Percentiles rank a stretch among this genome's conserved stretches.
phyloP scores from a whole-genome alignment of 2,888 invertebrate genomes.

The Mystacides longicornis region DNA sequence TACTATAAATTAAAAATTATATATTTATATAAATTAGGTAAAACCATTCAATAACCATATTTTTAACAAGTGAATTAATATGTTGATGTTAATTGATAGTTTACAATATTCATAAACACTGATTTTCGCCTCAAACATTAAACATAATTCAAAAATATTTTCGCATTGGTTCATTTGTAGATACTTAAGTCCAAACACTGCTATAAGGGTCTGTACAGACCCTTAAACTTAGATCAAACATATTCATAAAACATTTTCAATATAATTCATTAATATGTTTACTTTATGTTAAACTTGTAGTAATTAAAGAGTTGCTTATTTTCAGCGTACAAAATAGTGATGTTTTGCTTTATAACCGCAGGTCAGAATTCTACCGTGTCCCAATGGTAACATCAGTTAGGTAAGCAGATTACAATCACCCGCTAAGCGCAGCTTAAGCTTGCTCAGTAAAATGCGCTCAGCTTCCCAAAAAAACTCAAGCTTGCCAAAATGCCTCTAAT shows the following conservation, averaged over 20 bases:
- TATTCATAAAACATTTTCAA: background rate
- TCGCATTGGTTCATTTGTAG: no score
- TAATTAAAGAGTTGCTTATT: background rate
- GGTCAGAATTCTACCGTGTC: constrained; percentile 25
- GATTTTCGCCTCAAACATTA: no score
- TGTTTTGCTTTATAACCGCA: constrained; percentile 21
- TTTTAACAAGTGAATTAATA: no score
- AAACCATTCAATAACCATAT: no score
- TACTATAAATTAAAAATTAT: no score
- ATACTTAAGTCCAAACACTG: no score
- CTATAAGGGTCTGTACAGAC: no score
- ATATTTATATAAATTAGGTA: no score
- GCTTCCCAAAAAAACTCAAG: background rate
- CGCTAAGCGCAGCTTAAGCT: background rate
- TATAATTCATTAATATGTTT: background rate
- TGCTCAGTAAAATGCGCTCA: background rate
- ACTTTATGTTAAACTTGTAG: background rate
- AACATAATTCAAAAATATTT: no score
- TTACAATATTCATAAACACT: no score
- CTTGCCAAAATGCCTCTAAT: background rate
- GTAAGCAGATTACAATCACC: constrained; percentile 16
- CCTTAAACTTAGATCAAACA: no score
- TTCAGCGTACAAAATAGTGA: background rate
- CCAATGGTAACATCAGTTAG: constrained; percentile 25
- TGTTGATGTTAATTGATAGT: no score